Conservation (phyloP, 1,140 invertebrate species). For the Nasonia giraulti region DNA sequence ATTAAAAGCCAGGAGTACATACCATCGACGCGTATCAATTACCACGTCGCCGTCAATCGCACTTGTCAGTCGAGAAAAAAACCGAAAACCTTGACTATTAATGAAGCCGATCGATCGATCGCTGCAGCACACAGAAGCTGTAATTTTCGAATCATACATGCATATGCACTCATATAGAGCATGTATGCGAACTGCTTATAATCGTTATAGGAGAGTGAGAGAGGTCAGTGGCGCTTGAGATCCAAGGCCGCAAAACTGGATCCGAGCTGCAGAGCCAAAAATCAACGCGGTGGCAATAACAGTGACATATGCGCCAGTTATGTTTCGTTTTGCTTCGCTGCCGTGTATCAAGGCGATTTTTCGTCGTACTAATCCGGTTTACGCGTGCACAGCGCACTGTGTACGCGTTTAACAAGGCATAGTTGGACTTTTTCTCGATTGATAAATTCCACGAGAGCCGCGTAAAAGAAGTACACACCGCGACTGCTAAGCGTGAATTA, state of each 20-base stretch:
- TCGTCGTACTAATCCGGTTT: background rate
- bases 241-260: background rate
- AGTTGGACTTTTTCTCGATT: too few relatives aligned
- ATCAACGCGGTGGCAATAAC: background rate
- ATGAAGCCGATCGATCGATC: slow-evolving; percentile 14
- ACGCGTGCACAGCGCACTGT: background rate
- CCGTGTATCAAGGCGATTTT: background rate
- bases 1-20: background rate
- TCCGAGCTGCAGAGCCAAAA: background rate
- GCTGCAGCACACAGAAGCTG: too few relatives aligned
- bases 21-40: slow-evolving; percentile 2
- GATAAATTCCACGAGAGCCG: too few relatives aligned
- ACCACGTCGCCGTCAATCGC: background rate
- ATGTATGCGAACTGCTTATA: background rate
- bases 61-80: background rate
- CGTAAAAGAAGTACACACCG: too few relatives aligned
- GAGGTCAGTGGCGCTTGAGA: background rate
- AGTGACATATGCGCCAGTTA: background rate
- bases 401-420: background rate
- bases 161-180: background rate
- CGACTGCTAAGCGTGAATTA: too few relatives aligned
- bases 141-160: too few relatives aligned
- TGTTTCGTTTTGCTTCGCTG: background rate
- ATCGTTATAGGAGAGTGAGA: background rate
- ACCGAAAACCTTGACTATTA: slow-evolving; percentile 20